Conservation (phyloP, 2,888 invertebrate genomes). For the Mellilla xanthometata region DNA sequence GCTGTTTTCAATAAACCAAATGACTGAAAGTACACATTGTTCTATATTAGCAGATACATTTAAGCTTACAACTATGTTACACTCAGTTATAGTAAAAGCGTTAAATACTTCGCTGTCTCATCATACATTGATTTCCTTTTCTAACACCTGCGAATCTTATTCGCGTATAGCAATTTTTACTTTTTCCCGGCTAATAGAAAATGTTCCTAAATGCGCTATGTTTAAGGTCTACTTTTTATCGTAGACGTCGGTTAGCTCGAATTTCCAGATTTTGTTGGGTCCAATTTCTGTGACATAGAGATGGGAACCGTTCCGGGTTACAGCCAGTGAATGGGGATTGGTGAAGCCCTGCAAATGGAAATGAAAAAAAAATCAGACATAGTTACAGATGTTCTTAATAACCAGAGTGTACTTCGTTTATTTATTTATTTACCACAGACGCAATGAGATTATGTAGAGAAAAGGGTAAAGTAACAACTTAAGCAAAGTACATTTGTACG, state of each 20-base stretch:
- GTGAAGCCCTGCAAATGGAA: slow-evolving; percentile 86
- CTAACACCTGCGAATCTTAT: slow-evolving; percentile 50
- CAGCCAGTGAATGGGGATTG: slow-evolving; percentile 92
- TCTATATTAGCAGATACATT: slow-evolving; percentile 7
- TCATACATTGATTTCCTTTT: no score
- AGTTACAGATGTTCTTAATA: no score
- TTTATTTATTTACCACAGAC: no score
- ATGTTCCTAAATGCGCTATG: slow-evolving; percentile 1
- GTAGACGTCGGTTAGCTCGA: slow-evolving; percentile 80
- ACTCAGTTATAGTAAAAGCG: slow-evolving; percentile 14
- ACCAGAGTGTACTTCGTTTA: no score
- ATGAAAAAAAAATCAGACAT: neutral
- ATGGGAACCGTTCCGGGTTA: slow-evolving; percentile 90
- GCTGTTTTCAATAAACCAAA: neutral
- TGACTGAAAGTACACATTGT: slow-evolving; percentile 10
- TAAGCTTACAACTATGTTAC: slow-evolving; percentile 7
- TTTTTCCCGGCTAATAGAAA: slow-evolving; percentile 4
- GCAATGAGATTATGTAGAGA: no score
- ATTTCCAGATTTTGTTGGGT: slow-evolving; percentile 93
- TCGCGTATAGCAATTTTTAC: slow-evolving; percentile 46
- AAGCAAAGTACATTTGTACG: no score
- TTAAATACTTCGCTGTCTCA: slow-evolving; percentile 15
- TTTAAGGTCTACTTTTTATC: slow-evolving; percentile 59
- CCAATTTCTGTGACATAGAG: slow-evolving; percentile 94
- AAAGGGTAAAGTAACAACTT: no score